Evolutionary conservation across 1,140 invertebrate species (phyloP).

Genomic region (Phthorimaea operculella): DNA sequence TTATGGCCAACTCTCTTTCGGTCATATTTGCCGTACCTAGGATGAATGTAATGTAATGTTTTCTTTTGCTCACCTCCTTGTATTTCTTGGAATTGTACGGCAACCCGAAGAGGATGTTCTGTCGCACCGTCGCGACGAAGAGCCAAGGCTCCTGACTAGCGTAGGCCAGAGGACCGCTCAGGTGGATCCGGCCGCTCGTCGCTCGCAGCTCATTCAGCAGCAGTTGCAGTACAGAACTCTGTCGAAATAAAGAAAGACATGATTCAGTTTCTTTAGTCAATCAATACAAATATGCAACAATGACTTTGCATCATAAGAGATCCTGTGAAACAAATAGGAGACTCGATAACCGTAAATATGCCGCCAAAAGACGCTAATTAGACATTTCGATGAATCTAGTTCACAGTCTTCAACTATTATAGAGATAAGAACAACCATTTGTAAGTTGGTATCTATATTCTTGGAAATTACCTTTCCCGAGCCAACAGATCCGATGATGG

Average conservation of each 20-base stretch:
- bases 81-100: conserved; percentile 76
- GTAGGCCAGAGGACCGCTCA: conserved; percentile 77
- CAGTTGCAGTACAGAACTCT: conserved; percentile 79
- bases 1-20: too few relatives aligned
- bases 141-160: conserved; percentile 83
- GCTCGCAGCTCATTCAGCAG: conserved; percentile 78
- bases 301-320: too few relatives aligned
- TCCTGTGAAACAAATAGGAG: too few relatives aligned
- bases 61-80: conserved; percentile 65
- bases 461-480: conserved; percentile 74
- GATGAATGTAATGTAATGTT: too few relatives aligned
- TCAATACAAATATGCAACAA: too few relatives aligned
- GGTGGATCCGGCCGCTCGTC: conserved; percentile 69
- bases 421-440: too few relatives aligned
- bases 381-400: too few relatives aligned
- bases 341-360: too few relatives aligned
- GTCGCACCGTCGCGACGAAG: conserved; percentile 75
- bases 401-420: too few relatives aligned
- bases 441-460: background rate
- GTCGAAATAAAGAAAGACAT: conserved; percentile 19
- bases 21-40: too few relatives aligned
- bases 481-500: conserved; percentile 83
- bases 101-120: conserved; percentile 87
- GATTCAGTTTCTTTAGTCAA: too few relatives aligned
- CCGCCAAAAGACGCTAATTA: too few relatives aligned